Evolutionary conservation across 2,888 invertebrate species (phyloP).

Genomic region (Hydrotaea diabolus): DNA sequence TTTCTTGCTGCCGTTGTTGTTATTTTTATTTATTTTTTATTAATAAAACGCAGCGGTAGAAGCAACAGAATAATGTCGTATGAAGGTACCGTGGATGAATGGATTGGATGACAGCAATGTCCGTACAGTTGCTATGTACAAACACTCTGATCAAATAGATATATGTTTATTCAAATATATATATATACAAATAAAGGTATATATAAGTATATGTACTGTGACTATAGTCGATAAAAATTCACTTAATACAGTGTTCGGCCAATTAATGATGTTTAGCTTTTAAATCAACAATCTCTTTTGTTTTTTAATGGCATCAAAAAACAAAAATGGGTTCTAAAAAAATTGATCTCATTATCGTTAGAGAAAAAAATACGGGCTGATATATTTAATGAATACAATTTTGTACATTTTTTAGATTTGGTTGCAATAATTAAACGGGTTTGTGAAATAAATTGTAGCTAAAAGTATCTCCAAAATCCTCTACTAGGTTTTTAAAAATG

Average conservation of each 20-base stretch:
- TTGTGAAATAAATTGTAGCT: too few relatives aligned
- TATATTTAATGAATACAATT: too few relatives aligned
- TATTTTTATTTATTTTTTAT: conserved; percentile 10
- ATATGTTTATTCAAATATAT: not conserved
- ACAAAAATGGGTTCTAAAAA: too few relatives aligned
- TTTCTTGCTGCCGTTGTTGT: conserved; percentile 12
- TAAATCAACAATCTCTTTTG: too few relatives aligned
- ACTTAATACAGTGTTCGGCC: not conserved
- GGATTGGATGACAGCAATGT: not conserved
- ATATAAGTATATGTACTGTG: not conserved
- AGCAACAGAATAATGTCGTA: conserved; percentile 8
- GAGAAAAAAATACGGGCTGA: too few relatives aligned
- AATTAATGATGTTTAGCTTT: not conserved
- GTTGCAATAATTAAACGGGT: too few relatives aligned
- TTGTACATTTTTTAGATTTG: too few relatives aligned
- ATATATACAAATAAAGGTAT: not conserved
- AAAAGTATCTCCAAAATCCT: too few relatives aligned
- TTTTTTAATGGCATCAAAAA: too few relatives aligned
- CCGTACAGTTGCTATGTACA: conserved; percentile 2
- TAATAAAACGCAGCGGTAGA: conserved; percentile 3
- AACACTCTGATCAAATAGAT: not conserved
- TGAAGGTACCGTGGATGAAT: not conserved
- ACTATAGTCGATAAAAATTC: not conserved
- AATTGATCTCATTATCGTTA: too few relatives aligned
- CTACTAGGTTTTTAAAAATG: too few relatives aligned